Evolutionary conservation across 1,140 invertebrate species (phyloP), one percentile per base, ranked within the genome.

Genomic region (Drosophila navojoa): DNA sequence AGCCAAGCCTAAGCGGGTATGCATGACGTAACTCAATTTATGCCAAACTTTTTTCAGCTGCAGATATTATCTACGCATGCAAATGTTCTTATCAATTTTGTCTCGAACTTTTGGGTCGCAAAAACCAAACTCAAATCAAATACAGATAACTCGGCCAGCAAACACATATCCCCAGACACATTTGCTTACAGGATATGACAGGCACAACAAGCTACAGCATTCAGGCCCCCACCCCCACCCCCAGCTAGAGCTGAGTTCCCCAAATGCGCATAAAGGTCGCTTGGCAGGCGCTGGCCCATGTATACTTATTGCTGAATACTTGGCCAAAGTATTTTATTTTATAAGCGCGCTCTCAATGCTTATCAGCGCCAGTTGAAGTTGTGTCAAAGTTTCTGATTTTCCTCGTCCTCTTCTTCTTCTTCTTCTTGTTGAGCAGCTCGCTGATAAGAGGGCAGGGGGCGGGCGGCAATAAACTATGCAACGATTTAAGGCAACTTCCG

Each of bases 351-450:
- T 57, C 53, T 67, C 63, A 59, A 54, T 68, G 66, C 71, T 86
- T 86, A 85, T 85, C 81, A 78, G 72, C 54, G 19, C 38, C 67
- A 60, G 68, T 52, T 75, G 32, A 64, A 86, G 58, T 85, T 85
- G 76, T 55, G 53, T 38, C 73, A 47, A 78, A 81, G 52, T 81
- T 85, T 38, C 19, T 50, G 71, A 61, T 73, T 16, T 69, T 29
- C 19, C 19, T 22, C 19, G 19, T 22, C 19, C 5, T 29, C 5
- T 29, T 29, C 5, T 29, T 29, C 5, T 3, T 29, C 5, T 29
- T 29, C 5, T 29, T 29, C 5, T 29, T 73, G 55, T 54, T 60
- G 53, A 10, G 35, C 57, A 27, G 49, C 27, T 11, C n/a, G 44
- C 57, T 25, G 71, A 73, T 73, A 73, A 73, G 16, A 66, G 16